phyloP scores from a whole-genome alignment of 2,888 invertebrate genomes.

The Halictus quadricinctus region DNA sequence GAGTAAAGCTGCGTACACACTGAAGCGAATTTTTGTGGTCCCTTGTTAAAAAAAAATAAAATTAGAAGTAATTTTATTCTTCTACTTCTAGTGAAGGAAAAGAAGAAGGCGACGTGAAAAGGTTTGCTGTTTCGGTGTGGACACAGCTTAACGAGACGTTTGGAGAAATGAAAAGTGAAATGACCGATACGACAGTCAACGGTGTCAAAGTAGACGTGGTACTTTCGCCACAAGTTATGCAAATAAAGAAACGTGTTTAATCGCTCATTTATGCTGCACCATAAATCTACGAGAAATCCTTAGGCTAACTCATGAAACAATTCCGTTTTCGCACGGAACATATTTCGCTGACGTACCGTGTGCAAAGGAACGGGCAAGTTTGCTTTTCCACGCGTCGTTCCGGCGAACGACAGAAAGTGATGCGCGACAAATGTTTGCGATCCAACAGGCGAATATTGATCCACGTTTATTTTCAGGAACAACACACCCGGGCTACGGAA shows the following conservation, averaged over 20 bases:
- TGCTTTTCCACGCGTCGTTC: background rate
- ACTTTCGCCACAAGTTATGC: background rate
- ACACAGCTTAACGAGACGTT: background rate
- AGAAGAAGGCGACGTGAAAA: too few species aligned
- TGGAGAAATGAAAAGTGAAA: background rate
- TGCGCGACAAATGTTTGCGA: conserved; percentile 35
- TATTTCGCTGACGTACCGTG: background rate
- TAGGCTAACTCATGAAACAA: background rate
- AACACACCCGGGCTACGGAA: conserved; percentile 13
- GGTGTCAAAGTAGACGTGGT: background rate
- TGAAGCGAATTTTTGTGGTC: background rate
- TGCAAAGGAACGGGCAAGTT: background rate
- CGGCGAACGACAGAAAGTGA: background rate
- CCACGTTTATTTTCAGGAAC: conserved; percentile 36
- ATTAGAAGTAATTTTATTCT: too few species aligned
- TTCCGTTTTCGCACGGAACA: background rate
- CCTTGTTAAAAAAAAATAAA: too few species aligned
- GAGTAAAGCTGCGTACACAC: background rate
- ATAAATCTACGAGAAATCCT: background rate
- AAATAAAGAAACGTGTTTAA: background rate
- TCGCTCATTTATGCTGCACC: background rate
- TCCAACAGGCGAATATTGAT: conserved; percentile 20
- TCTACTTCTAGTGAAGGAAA: too few species aligned
- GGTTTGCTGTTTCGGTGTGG: background rate
- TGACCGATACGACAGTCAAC: background rate